Conservation (phyloP, 2,113 vertebrate species). For the Menidia beryllina region DNA sequence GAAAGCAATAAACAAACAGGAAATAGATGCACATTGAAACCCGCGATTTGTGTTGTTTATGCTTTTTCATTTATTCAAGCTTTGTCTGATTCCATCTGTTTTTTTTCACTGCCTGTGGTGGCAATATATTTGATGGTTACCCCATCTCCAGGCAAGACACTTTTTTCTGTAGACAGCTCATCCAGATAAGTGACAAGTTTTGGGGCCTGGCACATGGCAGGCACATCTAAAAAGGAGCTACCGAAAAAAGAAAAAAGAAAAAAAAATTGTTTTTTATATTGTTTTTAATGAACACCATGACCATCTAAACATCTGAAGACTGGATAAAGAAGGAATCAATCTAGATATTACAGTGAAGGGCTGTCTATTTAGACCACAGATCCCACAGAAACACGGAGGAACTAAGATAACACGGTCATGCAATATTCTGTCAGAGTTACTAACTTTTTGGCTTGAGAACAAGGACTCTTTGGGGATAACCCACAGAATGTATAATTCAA, state of each 20-base stretch:
- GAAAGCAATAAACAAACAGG: constrained; percentile 15
- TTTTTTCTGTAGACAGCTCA: constrained; percentile 67
- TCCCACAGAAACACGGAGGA: constrained; percentile 29
- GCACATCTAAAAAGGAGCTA: constrained; percentile 47
- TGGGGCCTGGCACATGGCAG: constrained; percentile 51
- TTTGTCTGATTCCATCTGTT: constrained; percentile 69
- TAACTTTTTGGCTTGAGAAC: constrained; percentile 35
- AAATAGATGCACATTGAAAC: constrained; percentile 42
- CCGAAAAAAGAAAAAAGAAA: constrained; percentile 28
- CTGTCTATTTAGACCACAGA: constrained; percentile 43
- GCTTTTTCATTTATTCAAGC: constrained; percentile 37
- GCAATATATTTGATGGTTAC: constrained; percentile 60
- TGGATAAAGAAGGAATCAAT: constrained; percentile 14
- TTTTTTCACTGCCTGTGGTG: constrained; percentile 62
- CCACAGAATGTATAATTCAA: constrained; percentile 21
- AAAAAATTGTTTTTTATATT: not conserved
- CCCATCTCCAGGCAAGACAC: constrained; percentile 63
- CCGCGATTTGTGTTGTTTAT: constrained; percentile 42
- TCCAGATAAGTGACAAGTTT: constrained; percentile 76
- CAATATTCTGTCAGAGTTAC: constrained; percentile 55
- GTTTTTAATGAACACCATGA: constrained; percentile 1
- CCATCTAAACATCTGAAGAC: not conserved
- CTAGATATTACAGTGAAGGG: not conserved
- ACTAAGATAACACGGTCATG: constrained; percentile 30
- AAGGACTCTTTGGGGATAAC: constrained; percentile 22